Conservation (phyloP, 2,888 invertebrate genomes). For the Colostygia pectinataria region DNA sequence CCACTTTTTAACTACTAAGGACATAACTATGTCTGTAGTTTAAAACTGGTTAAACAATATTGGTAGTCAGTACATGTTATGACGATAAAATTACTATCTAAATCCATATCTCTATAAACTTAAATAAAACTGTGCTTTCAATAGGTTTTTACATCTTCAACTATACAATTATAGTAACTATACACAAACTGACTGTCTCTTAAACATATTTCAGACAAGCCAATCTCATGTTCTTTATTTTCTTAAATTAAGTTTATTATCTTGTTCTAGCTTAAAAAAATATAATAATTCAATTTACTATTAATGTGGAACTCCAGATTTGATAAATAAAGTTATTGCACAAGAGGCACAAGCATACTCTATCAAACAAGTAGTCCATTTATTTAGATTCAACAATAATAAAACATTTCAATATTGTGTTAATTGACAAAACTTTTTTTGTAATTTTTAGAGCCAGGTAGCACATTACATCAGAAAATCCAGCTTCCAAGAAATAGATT, state of each 20-base stretch:
- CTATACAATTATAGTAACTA: constrained; percentile 29
- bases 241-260: constrained; percentile 22
- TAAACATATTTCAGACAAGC: constrained; percentile 64
- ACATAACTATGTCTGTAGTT: background rate
- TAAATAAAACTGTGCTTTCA: constrained; percentile 29
- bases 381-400: constrained; percentile 53
- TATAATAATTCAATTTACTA: constrained; percentile 15
- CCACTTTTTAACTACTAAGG: constrained; percentile 14
- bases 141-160: constrained; percentile 20
- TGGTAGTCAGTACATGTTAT: constrained; percentile 22
- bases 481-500: constrained; percentile 39
- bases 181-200: constrained; percentile 47
- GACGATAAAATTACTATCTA: constrained; percentile 25
- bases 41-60: constrained; percentile 9
- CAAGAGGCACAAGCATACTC: constrained; percentile 62
- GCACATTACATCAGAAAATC: constrained; percentile 42
- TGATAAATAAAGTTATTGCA: constrained; percentile 46
- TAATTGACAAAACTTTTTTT: constrained; percentile 70
- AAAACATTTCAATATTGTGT: constrained; percentile 66
- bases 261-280: constrained; percentile 20
- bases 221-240: constrained; percentile 31
- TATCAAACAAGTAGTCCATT: constrained; percentile 51
- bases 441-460: constrained; percentile 48
- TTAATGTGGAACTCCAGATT: constrained; percentile 45
- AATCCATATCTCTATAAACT: constrained; percentile 21